Percentiles rank a stretch among this genome's conserved stretches.
phyloP scores from a whole-genome alignment of 2,797 vertebrate species.

The Enteromius unitaeniatus region DNA sequence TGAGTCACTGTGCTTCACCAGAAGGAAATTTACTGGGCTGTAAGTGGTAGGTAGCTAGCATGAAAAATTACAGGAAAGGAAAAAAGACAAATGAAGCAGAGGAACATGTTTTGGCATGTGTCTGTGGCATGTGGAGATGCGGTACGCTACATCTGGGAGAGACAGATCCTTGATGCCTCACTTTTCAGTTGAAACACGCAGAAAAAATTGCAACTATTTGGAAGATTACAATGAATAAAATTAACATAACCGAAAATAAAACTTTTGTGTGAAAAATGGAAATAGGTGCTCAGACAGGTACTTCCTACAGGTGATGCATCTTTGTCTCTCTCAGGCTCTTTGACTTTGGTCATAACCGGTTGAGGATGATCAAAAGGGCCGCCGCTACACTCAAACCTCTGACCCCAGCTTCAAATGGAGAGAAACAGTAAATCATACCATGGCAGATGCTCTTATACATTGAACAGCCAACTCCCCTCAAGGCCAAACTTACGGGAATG shows the following conservation, averaged over 20 bases:
- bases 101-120: conserved; percentile 53
- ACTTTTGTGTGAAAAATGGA: conserved; percentile 52
- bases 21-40: conserved; percentile 53
- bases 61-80: conserved; percentile 58
- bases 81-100: conserved; percentile 40
- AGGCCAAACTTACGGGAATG: conserved; percentile 75
- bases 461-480: conserved; percentile 81
- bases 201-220: background rate
- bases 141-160: conserved; percentile 22
- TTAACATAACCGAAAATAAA: conserved; percentile 58
- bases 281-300: conserved; percentile 55
- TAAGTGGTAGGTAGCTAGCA: conserved; percentile 55
- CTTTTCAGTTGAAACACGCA: background rate
- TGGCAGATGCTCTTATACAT: conserved; percentile 59
- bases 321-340: conserved; percentile 72
- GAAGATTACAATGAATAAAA: conserved; percentile 45
- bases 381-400: conserved; percentile 88
- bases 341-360: conserved; percentile 81
- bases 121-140: conserved; percentile 18
- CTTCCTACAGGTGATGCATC: conserved; percentile 75
- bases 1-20: conserved; percentile 41
- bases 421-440: conserved; percentile 89
- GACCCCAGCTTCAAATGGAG: conserved; percentile 86
- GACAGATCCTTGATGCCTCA: conserved; percentile 13
- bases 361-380: conserved; percentile 90